Conservation (phyloP, 2,113 vertebrate species). For the Cebidichthys violaceus region DNA sequence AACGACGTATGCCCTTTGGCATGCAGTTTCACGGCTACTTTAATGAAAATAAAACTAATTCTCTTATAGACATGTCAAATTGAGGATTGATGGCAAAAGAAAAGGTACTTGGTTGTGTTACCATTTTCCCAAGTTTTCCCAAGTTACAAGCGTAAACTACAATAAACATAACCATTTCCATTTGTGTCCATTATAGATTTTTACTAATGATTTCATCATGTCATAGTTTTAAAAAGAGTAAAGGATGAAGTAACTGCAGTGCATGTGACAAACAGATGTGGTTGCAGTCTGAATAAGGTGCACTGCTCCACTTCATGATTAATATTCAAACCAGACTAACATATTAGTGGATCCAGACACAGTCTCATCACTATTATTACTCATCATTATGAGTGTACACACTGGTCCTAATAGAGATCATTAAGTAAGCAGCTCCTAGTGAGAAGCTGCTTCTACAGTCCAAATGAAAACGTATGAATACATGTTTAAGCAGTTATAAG, state of each 20-base stretch:
- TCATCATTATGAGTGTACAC: conserved; percentile 27
- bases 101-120: neutral
- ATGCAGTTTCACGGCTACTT: neutral
- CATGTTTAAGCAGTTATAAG: neutral
- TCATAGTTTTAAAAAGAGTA: conserved; percentile 12
- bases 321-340: conserved; percentile 51
- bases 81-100: neutral
- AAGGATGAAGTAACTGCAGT: conserved; percentile 36
- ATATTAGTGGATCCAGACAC: conserved; percentile 24
- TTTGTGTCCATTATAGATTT: conserved; percentile 1
- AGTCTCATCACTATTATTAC: conserved; percentile 21
- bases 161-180: neutral
- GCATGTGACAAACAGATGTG: conserved; percentile 50
- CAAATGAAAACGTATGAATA: neutral
- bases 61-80: neutral
- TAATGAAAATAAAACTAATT: neutral
- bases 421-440: conserved; percentile 30
- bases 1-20: neutral
- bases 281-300: conserved; percentile 52
- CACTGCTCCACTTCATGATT: conserved; percentile 58
- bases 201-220: conserved; percentile 7
- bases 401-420: conserved; percentile 21
- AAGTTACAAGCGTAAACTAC: neutral
- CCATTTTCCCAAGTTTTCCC: neutral
- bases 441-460: neutral